phyloP scores from a whole-genome alignment of 2,888 invertebrate species.

The Drosophila picticornis region DNA sequence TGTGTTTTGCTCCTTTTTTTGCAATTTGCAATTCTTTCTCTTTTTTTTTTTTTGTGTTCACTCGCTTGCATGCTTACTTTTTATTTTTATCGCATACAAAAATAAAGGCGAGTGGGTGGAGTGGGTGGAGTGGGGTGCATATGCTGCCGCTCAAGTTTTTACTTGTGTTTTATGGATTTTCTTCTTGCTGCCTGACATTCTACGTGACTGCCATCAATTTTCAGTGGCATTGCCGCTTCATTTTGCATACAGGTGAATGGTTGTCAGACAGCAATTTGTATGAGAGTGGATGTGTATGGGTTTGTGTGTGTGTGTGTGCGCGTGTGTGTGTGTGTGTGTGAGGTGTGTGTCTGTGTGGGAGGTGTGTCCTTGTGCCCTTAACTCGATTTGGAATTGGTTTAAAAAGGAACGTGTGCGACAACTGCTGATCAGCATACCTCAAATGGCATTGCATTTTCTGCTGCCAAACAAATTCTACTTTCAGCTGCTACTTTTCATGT shows the following conservation, averaged over 20 bases:
- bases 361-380: constrained; percentile 67
- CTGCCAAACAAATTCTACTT: constrained; percentile 50
- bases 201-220: constrained; percentile 82
- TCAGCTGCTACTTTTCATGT: constrained; percentile 32
- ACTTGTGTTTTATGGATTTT: constrained; percentile 72
- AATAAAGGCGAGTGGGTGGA: not conserved
- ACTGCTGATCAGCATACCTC: constrained; percentile 76
- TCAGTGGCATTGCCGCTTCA: constrained; percentile 78
- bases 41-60: constrained; percentile 43
- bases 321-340: not conserved
- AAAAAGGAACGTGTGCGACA: constrained; percentile 67
- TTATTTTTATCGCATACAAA: constrained; percentile 67
- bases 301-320: constrained; percentile 8
- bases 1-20: constrained; percentile 30
- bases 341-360: not conserved
- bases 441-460: constrained; percentile 60
- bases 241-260: constrained; percentile 79
- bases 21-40: not conserved
- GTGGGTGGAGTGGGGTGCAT: constrained; percentile 13
- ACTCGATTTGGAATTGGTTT: constrained; percentile 79
- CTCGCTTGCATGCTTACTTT: constrained; percentile 36
- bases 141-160: constrained; percentile 54
- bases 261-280: constrained; percentile 13
- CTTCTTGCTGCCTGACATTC: constrained; percentile 60
- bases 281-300: not conserved